Base-by-base conservation (phyloP, 2,797 vertebrate species). In the Hipposideros larvatus region DNA sequence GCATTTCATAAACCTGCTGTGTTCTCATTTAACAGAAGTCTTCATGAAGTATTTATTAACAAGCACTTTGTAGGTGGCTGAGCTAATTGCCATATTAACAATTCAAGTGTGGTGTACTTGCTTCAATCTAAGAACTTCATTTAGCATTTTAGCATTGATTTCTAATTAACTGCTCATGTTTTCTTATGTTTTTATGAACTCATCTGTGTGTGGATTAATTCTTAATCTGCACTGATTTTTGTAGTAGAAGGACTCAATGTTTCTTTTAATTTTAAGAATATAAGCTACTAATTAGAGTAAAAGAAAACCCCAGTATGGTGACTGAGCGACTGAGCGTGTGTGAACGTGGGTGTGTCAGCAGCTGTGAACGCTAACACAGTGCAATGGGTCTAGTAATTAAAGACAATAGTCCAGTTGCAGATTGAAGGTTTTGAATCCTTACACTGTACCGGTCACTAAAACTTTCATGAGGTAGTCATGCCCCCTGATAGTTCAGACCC, bases 91-190 rank as follows among this genome's bases (percentile, higher is more conserved):
- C 84, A 78, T 88, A 96, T 90, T 97, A 96, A 96, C 87, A 96
- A 98, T 97, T 98, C 90, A 97, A 97, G 51, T 96, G 88, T 93
- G 37, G 96, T 94, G 68, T 11, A 92, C 79, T 95, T 97, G 18
- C 51, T 95, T 96, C 66, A 95, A 65, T 93, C 75, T 95, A 82
- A 94, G 93, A 94, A 98, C 37, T 84, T 51, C 91, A 95, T 95
- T 97, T 97, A 97, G 90, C 85, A 88, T 61, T 97, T 97, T 91
- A 96, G 34, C 59, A 97, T 97, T 96, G 96, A 97, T 97, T 98
- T 87, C 61, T 95, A 98, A 98, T 97, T 98, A 98, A 87, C 74
- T 93, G 24, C n/a, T 93, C 96, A 88, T 97, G 87, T 97, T 97
- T 96, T 88, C 77, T 94, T 90, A 84, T 82, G 86, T 51, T 92